A percentile compares a stretch with the other conserved stretches of the same genome.
Conservation (phyloP, 2,797 vertebrate genomes). For the Cuculus canorus region DNA sequence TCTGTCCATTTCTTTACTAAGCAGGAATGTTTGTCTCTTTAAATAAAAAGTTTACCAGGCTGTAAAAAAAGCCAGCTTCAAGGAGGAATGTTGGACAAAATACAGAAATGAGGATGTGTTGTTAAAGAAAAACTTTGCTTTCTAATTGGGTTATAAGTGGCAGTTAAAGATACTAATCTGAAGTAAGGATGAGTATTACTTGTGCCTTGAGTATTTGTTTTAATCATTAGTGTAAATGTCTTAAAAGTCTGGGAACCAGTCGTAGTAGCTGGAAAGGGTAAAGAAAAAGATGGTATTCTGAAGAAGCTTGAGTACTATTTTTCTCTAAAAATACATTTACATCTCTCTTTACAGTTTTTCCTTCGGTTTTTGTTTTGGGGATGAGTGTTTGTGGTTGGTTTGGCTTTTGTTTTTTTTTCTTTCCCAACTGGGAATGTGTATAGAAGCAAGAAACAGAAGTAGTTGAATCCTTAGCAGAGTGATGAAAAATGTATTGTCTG, state of each 20-base stretch:
- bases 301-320: not conserved
- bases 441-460: conserved; percentile 2
- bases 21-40: not conserved
- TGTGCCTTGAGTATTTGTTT: not conserved
- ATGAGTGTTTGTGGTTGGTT: not conserved
- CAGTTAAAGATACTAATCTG: not conserved
- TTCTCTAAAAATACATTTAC: not conserved
- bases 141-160: not conserved
- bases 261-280: not conserved
- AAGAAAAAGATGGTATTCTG: not conserved
- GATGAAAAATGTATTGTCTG: not conserved
- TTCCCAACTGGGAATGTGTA: not conserved
- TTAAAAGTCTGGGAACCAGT: not conserved
- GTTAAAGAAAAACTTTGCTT: not conserved
- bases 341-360: not conserved
- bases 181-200: not conserved
- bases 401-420: not conserved
- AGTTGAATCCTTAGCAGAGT: not conserved
- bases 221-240: not conserved
- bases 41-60: not conserved
- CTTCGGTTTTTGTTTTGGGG: not conserved
- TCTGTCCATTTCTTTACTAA: not conserved
- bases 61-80: rapidly evolving
- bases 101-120: not conserved
- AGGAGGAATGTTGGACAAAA: not conserved